These are phyloP conservation scores for Sclerurus mexicanus DNA, from an alignment of 2,113 vertebrate genomes.

Conservation along the genomic window DNA sequence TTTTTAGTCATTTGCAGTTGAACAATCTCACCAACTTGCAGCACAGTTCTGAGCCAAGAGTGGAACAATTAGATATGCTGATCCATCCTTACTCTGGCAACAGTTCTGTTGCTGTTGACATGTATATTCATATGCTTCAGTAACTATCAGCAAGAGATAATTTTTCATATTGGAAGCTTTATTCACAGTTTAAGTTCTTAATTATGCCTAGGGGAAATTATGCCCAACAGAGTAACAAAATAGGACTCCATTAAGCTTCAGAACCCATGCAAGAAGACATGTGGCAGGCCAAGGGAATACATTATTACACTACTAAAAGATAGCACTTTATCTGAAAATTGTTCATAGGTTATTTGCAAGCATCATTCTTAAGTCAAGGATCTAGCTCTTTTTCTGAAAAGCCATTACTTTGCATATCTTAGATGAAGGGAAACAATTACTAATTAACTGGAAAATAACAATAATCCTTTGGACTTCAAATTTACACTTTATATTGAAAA, in stretches of 20 bases:
- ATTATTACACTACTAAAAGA: not conserved
- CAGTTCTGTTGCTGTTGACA: not conserved
- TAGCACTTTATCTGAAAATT: not conserved
- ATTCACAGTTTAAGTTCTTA: not conserved
- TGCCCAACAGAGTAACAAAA: not conserved
- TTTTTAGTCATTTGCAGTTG: not conserved
- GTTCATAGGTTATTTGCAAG: not conserved
- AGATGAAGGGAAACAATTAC: not conserved
- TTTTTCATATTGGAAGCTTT: not conserved
- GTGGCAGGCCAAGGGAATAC: not conserved
- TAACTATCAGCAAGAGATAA: not conserved
- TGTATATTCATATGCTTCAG: not conserved
- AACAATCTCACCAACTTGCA: not conserved
- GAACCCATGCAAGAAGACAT: not conserved
- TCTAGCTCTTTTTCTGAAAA: not conserved
- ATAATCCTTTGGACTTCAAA: not conserved
- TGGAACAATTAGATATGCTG: not conserved
- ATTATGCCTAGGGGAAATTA: not conserved
- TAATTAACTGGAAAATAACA: not conserved
- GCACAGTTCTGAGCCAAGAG: not conserved
- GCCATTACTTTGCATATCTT: not conserved
- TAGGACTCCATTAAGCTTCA: not conserved
- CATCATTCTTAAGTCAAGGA: not conserved
- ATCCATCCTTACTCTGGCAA: not conserved
- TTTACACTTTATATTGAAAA: not conserved